Base-by-base conservation (phyloP, 2,113 vertebrate species). In the Sinocyclocheilus grahami region DNA sequence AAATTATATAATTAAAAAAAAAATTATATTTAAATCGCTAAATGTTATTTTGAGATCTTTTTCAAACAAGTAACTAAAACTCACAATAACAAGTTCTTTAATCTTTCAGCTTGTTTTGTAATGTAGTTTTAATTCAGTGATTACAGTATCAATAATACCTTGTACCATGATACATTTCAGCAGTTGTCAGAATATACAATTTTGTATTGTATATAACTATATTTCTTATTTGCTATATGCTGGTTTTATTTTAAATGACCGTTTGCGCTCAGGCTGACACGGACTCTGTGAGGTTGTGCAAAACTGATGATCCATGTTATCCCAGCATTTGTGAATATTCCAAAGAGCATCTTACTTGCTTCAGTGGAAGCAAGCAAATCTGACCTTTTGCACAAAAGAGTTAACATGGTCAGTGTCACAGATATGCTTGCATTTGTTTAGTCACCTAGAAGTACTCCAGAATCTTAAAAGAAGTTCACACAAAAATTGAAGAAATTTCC, bases 311-410 rank as follows among this genome's bases (percentile, higher is more conserved):
- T 76, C 74, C 74, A 51, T 76, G 42, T 51, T 76, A 51, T 76
- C 42, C 42, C 74, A 76, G 74, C 74, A 9, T 76, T 48, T 76
- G 74, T 51, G 74, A 27, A 76, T 51, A 24, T 51, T 48, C 42
- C 39, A 76, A 76, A 76, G 74, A 76, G 74, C 74, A 27, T 27
- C 42, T 51, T 16, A 6, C 16, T 58, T 80, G 33, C 58, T 80
- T 63, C 37, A 80, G 58, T 63, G 78, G 22, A 48, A 76, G 74
- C n/a, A 48, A 76, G 42, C 51, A 24, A 8, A 63, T 80, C 58
- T 80, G 78, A 42, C 78, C 55, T 80, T 62, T 80, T 51, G 42
- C 42, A 51, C 42, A 60, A 16, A 24, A 27, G 3, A 3, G 11
- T 76, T n/a, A 76, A 62, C 55, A 42, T 60, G 55, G 30, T 16